Evolutionary conservation across 1,140 invertebrate species (phyloP), one percentile per base, ranked within the genome.

Genomic region (Anthonomus grandis): DNA sequence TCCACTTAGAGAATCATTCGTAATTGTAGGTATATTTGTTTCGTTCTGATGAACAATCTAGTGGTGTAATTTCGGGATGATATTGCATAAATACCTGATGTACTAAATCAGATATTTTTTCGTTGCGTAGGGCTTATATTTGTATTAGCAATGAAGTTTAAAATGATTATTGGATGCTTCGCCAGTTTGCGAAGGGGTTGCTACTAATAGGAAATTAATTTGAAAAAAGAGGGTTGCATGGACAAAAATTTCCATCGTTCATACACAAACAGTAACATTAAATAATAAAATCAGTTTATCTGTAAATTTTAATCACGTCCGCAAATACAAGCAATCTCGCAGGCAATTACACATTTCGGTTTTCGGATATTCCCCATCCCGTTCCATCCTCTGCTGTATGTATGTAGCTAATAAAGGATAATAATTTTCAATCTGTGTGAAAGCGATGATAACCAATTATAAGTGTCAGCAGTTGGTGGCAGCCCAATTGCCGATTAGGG

Each of bases 391-490:
- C n/a, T n/a, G n/a, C n/a, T n/a, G n/a, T n/a, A n/a, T 49, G 50
- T 52, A 44, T 45, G 49, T 46, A 19, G 22, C 56, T 58, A 58
- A 58, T 58, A 58, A 58, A 58, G 39, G 45, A 50, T 34, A 51
- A 58, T 58, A 58, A 58, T 48, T 51, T 58, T 39, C 36, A 48
- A 13, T 56, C 44, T 18, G 36, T 41, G 36, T 24, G 34, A 27
- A 37, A 36, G 39, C 27, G 55, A 47, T 50, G 55, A 57, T 57
- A 47, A 57, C 55, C 55, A 50, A 58, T 58, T 58, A 58, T 58
- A 58, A 51, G 56, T 58, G 56, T 58, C 56, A 58, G 56, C 56
- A 51, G 56, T 58, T 58, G 56, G 39, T 58, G 56, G 56, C 56
- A 58, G 51, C 56, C 46, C 47, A 58, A 58, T 58, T 58, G 56